Percentiles rank a stretch among this genome's conserved stretches.
Evolutionary conservation across 1,140 invertebrate genomes (phyloP).

Genomic region (Aphis gossypii): DNA sequence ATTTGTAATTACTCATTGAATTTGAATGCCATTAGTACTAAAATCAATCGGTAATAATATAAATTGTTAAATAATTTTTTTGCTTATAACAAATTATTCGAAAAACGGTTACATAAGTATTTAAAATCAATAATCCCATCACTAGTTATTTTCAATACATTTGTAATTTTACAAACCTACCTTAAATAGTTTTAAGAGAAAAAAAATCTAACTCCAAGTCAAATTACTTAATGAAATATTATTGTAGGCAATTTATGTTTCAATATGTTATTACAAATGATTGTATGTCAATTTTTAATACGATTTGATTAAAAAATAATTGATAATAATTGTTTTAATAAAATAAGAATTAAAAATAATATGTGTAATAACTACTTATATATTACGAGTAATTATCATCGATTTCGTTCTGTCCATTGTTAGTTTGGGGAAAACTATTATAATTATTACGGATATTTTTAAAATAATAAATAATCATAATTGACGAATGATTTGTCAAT

Average conservation of each 20-base stretch:
- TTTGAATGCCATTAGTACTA: neutral
- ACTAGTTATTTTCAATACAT: neutral
- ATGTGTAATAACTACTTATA: neutral
- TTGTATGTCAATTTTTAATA: neutral
- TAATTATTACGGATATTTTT: neutral
- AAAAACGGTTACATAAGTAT: neutral
- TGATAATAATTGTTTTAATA: neutral
- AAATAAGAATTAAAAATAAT: neutral
- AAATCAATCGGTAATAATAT: neutral
- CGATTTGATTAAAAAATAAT: neutral
- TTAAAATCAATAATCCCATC: neutral
- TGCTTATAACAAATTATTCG: neutral
- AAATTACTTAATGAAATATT: neutral
- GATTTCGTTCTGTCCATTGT: neutral
- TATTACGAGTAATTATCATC: neutral
- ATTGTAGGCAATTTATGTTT: neutral
- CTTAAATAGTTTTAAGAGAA: neutral
- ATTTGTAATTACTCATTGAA: neutral
- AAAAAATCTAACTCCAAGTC: neutral
- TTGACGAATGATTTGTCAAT: neutral
- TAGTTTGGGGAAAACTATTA: neutral
- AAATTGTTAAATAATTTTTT: neutral
- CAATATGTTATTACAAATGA: neutral
- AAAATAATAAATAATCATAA: slow-evolving; percentile 24
- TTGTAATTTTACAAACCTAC: neutral